Evolutionary conservation across 2,888 invertebrate genomes (phyloP), one percentile per base, ranked within the genome.

Genomic region (Callosobruchus maculatus): DNA sequence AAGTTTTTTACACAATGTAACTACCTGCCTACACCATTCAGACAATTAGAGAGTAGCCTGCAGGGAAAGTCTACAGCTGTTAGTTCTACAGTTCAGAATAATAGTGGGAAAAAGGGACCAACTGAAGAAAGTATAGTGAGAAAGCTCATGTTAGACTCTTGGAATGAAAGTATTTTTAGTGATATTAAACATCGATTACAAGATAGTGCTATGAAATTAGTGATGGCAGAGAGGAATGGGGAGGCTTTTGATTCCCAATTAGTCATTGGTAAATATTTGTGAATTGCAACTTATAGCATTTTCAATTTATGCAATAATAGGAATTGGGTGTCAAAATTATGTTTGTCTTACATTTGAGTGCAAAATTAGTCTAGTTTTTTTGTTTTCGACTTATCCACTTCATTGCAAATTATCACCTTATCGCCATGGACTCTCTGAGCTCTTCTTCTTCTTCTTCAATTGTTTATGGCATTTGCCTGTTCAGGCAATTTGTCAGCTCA

Each of bases 1-100:
- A 97, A 97, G 85, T 99, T 98, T 89, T 98, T 98, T 86, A 96
- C 97, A 3, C 99, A 99, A 86, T 98, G 98, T 87, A 95, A 96
- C 86, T 99, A 98, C 88, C 89, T 99, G 83, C 98, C 98, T 0
- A 95, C 97, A 80, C 98, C 98, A 21, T 99, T 99, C 89, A 92
- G 94, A 75, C 97, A 97, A 85, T 89, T 99, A 80, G 98, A 98
- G 88, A 93, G 93, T 68, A 83, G 95, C 74, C 90, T 97, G 68
- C 93, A 93, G 74, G 93, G 93, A 22, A 94, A 94, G 86, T 88
- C 86, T 21, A 81, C 85, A 4, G 80, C 83, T 7, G 80, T 80
- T 71, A 80, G 79, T 75, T 81, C 84, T 18, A 81, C 80, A 70
- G 81, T 84, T 72, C 84, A 85, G 74, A 82, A 82, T 75, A 82